Percentiles rank a stretch among this genome's conserved stretches.
phyloP scores from a whole-genome alignment of 2,888 invertebrate species.

The Alcis repandata region DNA sequence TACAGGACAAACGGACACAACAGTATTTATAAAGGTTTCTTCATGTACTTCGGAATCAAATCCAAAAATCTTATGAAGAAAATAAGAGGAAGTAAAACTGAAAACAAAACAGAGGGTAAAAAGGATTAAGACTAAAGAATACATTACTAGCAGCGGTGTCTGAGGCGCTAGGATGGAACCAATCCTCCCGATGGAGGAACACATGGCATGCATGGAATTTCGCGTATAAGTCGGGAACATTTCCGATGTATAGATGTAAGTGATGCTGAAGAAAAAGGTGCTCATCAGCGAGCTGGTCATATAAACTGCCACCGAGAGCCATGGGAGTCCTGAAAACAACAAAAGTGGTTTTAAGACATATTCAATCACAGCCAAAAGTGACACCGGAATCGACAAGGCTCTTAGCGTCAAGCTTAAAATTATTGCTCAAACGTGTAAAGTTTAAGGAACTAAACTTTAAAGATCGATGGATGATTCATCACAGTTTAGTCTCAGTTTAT shows the following conservation, averaged over 20 bases:
- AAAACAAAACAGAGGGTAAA: background rate
- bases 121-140: background rate
- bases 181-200: conserved; percentile 88
- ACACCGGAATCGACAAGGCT: too few species aligned
- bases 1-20: too few species aligned
- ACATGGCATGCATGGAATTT: conserved; percentile 88
- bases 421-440: too few species aligned
- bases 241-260: conserved; percentile 89
- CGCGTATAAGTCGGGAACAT: conserved; percentile 89
- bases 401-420: too few species aligned
- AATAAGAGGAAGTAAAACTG: background rate
- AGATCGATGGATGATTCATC: too few species aligned
- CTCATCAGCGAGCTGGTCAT: conserved; percentile 88
- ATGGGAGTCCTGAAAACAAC: conserved; percentile 70
- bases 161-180: conserved; percentile 89
- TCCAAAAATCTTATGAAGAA: too few species aligned
- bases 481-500: too few species aligned
- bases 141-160: conserved; percentile 87
- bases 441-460: too few species aligned
- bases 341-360: too few species aligned
- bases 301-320: conserved; percentile 84
- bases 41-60: too few species aligned
- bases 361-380: too few species aligned
- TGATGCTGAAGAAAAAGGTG: conserved; percentile 87
- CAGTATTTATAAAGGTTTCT: too few species aligned